phyloP scores from a whole-genome alignment of 1,140 invertebrate species.

The Euura saliciscinereae region DNA sequence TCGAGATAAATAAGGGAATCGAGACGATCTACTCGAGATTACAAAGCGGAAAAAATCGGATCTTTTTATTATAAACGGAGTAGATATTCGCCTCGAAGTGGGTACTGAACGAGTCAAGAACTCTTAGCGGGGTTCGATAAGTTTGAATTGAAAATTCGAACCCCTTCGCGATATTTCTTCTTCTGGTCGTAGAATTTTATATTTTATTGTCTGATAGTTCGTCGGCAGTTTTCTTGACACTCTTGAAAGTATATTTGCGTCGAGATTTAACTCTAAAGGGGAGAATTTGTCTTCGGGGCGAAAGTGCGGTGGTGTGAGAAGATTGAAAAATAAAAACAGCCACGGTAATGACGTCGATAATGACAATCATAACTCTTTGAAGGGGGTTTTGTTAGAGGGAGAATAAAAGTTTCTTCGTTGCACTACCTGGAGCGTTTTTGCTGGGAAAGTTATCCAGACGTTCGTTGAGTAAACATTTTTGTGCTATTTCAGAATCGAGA shows the following conservation, averaged over 20 bases:
- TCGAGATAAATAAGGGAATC: not conserved
- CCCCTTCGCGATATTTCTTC: too few relatives aligned
- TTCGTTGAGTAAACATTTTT: not conserved
- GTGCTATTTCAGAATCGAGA: not conserved
- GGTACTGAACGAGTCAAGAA: not conserved
- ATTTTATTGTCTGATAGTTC: too few relatives aligned
- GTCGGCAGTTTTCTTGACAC: too few relatives aligned
- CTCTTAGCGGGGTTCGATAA: not conserved
- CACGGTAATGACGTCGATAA: not conserved
- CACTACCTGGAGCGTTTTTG: not conserved
- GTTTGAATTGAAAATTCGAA: not conserved
- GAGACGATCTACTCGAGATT: not conserved
- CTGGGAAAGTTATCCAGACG: not conserved
- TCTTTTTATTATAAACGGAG: not conserved
- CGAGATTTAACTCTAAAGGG: not conserved
- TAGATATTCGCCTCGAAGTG: not conserved
- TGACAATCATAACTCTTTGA: conserved; percentile 5
- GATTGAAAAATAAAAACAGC: not conserved
- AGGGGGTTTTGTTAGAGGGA: not conserved
- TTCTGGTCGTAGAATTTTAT: too few relatives aligned
- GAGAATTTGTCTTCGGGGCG: not conserved
- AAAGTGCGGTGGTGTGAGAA: not conserved
- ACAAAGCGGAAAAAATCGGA: not conserved
- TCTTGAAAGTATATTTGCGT: too few relatives aligned
- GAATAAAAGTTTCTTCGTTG: not conserved